phyloP scores from a whole-genome alignment of 2,113 vertebrate genomes.

The Tenrec ecaudatus region DNA sequence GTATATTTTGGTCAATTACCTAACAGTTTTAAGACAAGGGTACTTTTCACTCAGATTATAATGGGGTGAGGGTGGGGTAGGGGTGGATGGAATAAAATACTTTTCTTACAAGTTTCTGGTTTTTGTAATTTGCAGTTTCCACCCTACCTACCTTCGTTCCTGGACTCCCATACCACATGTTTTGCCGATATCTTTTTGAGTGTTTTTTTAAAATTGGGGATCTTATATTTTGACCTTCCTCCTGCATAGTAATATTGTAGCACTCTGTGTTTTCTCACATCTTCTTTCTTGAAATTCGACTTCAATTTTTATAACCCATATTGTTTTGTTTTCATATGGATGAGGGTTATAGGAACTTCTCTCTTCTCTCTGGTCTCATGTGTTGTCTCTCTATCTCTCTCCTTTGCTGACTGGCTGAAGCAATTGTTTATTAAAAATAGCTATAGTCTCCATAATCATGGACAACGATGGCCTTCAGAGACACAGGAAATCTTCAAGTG shows the following conservation, averaged over 20 bases:
- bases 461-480: not conserved
- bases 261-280: not conserved
- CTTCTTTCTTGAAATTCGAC: not conserved
- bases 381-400: not conserved
- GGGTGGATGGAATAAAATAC: not conserved
- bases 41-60: not conserved
- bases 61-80: not conserved
- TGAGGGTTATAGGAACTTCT: not conserved
- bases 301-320: slow-evolving; percentile 10
- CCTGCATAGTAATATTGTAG: not conserved
- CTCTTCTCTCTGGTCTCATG: not conserved
- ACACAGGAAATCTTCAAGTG: not conserved
- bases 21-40: not conserved
- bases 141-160: not conserved
- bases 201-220: not conserved
- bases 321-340: not conserved
- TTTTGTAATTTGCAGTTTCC: not conserved
- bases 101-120: slow-evolving; percentile 33
- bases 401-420: not conserved
- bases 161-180: not conserved
- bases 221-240: not conserved
- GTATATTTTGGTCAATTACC: slow-evolving; percentile 51
- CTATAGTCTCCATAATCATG: not conserved
- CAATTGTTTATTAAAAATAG: not conserved
- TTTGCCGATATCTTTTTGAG: not conserved